Percentiles rank a stretch among this genome's conserved stretches.
Evolutionary conservation across 2,113 vertebrate species (phyloP).

Genomic region (Sterrhoptilus dennistouni): DNA sequence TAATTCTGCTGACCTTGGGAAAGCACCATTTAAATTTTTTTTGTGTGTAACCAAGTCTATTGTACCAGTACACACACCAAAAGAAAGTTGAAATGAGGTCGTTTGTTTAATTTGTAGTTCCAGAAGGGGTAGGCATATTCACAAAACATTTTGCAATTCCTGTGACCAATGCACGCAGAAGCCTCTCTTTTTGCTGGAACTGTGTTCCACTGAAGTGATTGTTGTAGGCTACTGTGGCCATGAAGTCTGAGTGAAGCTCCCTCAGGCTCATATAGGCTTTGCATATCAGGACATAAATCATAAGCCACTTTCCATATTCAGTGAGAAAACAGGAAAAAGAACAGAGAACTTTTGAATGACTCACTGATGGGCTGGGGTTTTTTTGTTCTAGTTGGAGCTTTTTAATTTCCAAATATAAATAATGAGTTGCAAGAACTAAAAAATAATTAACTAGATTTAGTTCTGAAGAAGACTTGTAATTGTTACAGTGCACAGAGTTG

Average conservation of each 20-base stretch:
- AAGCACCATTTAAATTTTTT: background rate
- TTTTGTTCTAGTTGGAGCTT: background rate
- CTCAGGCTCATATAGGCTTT: background rate
- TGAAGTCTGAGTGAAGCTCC: background rate
- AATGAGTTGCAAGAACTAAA: background rate
- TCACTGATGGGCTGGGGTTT: background rate
- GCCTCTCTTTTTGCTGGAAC: background rate
- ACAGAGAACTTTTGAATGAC: background rate
- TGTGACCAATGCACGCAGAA: background rate
- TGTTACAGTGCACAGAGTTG: background rate
- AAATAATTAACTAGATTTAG: background rate
- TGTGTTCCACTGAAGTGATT: background rate
- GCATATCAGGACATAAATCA: constrained; percentile 10
- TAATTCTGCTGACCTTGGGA: background rate
- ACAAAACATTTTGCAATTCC: background rate
- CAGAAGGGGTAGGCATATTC: background rate
- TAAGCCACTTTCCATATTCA: constrained; percentile 19
- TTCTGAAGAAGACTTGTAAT: background rate
- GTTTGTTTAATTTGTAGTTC: background rate
- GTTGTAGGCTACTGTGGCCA: background rate
- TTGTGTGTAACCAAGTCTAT: background rate
- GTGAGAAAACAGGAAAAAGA: constrained; percentile 62
- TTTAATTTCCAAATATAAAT: constrained; percentile 41
- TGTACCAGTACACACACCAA: background rate
- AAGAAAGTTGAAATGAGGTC: background rate